Percentiles rank a stretch among this genome's conserved stretches.
These are phyloP conservation scores for Myotis findleyi DNA, from an alignment of 2,797 vertebrate genomes.

Conservation along the genomic window DNA sequence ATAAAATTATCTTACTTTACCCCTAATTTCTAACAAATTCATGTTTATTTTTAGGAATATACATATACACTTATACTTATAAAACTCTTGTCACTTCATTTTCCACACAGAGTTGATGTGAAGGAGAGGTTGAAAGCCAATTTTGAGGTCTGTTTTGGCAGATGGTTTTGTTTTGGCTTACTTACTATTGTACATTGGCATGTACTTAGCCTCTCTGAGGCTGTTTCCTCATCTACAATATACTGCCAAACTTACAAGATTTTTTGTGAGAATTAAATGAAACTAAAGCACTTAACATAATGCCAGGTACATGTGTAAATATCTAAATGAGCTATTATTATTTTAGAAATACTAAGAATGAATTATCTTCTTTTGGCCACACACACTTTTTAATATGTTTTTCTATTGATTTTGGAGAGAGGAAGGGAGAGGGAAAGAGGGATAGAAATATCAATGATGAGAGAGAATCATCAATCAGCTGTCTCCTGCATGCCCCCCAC, in stretches of 20 bases:
- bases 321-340: not conserved
- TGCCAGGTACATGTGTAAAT: not conserved
- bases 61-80: not conserved
- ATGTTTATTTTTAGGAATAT: not conserved
- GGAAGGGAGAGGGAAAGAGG: no score
- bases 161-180: not conserved
- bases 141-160: not conserved
- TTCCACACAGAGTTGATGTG: not conserved
- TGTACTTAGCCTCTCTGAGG: not conserved
- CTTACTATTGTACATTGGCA: not conserved
- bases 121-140: not conserved
- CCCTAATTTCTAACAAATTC: slow-evolving; percentile 1
- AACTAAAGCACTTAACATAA: not conserved
- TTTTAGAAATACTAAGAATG: not conserved
- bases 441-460: no score
- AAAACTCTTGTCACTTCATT: not conserved
- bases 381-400: not conserved
- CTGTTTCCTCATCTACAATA: not conserved
- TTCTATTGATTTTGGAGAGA: no score
- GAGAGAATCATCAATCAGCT: no score
- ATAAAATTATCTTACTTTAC: not conserved
- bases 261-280: slow-evolving; percentile 51
- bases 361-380: not conserved
- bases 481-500: no score
- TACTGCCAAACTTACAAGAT: not conserved